Evolutionary conservation across 2,797 vertebrate genomes (phyloP).

Genomic region (Urophycis tenuis): DNA sequence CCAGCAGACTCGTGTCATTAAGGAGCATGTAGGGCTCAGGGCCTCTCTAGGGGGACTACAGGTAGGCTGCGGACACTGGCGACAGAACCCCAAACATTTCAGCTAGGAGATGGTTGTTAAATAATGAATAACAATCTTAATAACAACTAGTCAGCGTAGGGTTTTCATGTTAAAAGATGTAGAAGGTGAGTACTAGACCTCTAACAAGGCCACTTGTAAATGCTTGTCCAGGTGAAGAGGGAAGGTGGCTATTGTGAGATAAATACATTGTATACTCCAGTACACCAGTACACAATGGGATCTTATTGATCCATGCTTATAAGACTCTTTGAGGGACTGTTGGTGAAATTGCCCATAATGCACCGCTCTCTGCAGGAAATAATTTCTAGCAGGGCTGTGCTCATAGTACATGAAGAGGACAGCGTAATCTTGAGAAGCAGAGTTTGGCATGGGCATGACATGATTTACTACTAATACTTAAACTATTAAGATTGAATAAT

Average conservation of each 20-base stretch:
- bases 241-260: not conserved
- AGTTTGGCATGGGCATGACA: not conserved
- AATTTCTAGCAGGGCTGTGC: not conserved
- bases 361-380: not conserved
- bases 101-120: not conserved
- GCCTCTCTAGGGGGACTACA: not conserved
- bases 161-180: not conserved
- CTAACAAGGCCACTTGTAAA: not conserved
- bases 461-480: not conserved
- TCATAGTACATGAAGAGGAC: not conserved
- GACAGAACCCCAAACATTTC: not conserved
- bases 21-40: not conserved
- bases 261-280: slow-evolving; percentile 2
- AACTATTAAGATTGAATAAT: too few species aligned
- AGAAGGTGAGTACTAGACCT: not conserved
- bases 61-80: not conserved
- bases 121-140: not conserved
- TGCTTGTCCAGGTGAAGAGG: slow-evolving; percentile 2
- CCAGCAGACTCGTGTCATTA: not conserved
- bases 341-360: not conserved
- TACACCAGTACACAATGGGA: not conserved
- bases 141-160: not conserved
- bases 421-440: not conserved
- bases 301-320: not conserved
- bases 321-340: not conserved